These are phyloP conservation scores for Pocillopora grandis DNA, from an alignment of 92 coral and sea anemone species.

Conservation along the genomic window DNA sequence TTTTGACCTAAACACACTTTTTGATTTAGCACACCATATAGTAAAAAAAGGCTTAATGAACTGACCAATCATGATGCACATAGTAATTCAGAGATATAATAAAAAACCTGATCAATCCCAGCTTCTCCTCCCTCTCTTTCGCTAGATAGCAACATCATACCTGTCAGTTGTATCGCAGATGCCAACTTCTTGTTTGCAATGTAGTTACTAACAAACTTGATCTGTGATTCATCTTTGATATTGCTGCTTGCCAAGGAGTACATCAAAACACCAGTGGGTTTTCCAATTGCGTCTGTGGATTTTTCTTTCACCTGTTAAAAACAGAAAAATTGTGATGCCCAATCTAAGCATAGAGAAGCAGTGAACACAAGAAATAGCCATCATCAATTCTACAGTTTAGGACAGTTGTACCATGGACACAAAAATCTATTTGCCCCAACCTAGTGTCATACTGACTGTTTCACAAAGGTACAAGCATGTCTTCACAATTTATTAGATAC, in stretches of 20 bases:
- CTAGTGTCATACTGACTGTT: too few species aligned
- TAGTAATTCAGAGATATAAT: too few species aligned
- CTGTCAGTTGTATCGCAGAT: conserved; percentile 89
- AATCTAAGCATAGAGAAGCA: not conserved
- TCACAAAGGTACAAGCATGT: too few species aligned
- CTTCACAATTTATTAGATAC: too few species aligned
- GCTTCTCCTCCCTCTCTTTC: too few species aligned
- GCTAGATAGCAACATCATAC: conserved; percentile 13
- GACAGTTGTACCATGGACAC: not conserved
- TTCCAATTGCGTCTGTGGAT: conserved; percentile 53
- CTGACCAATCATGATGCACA: too few species aligned
- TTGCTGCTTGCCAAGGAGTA: conserved; percentile 81
- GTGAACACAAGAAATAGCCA: not conserved
- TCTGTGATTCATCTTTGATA: conserved; percentile 67
- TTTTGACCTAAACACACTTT: too few species aligned
- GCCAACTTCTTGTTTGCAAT: conserved; percentile 75
- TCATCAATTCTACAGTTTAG: not conserved
- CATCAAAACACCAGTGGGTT: conserved; percentile 81
- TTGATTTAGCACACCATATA: too few species aligned
- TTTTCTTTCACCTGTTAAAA: conserved; percentile 69
- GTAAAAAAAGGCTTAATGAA: too few species aligned
- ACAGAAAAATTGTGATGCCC: not conserved
- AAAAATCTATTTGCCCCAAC: too few species aligned
- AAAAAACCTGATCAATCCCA: too few species aligned
- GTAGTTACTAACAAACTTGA: conserved; percentile 73